Evolutionary conservation across 2,113 vertebrate species (phyloP), one percentile per base, ranked within the genome.

Genomic region (Brachyhypopomus occidentalis): DNA sequence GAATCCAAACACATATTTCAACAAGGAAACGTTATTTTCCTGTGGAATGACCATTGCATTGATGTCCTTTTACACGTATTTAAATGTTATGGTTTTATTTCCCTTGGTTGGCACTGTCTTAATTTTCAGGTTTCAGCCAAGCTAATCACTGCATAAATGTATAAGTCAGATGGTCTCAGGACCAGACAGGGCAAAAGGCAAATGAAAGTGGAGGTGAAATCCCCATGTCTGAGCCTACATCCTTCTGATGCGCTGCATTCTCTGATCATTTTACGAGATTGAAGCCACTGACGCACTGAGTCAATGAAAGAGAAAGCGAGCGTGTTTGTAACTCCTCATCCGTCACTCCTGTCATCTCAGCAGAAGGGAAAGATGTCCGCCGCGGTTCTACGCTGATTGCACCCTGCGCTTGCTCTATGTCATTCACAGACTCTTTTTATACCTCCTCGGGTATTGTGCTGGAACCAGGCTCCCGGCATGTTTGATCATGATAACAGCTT

Each of bases 351-450:
- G 84, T 84, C 82, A 84, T 79, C 72, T 22, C 64, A 66, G 22
- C 52, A 66, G 70, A 80, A 77, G 58, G 70, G 81, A 87, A 89
- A 82, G 87, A 72, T 89, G 85, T 89, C 87, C 84, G 75, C 82
- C 88, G 76, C 87, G 67, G 86, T 84, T 85, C 84, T 84, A 84
- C 85, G 75, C 86, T 91, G 89, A 93, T 93, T 92, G 90, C 81
- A 90, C 84, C 88, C 88, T 88, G 81, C 86, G 74, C 73, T 79
- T 86, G 78, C 69, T 87, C 85, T 73, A 85, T 89, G 88, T 92
- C 90, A 89, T 86, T 90, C 89, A 80, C 81, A 77, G 88, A 85
- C 89, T 87, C 72, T 83, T 90, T 92, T 92, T 91, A 88, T 88
- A 86, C 80, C 82, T 87, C 85, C 87, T 72, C 84, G 87, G 88